phyloP scores from a whole-genome alignment of 2,888 invertebrate genomes.

The Agonopterix subpropinquella region DNA sequence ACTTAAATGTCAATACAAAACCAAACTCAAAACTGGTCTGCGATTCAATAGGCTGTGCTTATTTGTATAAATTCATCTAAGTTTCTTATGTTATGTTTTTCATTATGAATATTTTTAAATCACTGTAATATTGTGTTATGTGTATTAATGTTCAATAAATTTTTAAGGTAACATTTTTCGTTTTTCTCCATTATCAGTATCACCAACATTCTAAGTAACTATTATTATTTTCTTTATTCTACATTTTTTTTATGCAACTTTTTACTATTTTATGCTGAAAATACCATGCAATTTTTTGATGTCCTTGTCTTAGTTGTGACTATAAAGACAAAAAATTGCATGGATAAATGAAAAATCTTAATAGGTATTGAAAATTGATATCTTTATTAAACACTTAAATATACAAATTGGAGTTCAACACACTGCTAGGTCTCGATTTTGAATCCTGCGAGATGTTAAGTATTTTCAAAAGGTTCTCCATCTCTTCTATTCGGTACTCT shows the following conservation, averaged over 20 bases:
- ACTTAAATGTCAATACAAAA: conserved; percentile 11
- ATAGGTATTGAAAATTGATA: too few relatives aligned
- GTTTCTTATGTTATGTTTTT: conserved; percentile 40
- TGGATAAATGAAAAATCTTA: too few relatives aligned
- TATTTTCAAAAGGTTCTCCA: conserved; percentile 41
- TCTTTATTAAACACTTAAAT: conserved; percentile 31
- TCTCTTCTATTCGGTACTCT: conserved; percentile 40
- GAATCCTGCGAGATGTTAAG: conserved; percentile 33
- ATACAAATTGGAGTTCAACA: conserved; percentile 57
- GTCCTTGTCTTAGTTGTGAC: too few relatives aligned
- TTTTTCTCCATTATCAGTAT: too few relatives aligned
- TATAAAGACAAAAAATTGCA: too few relatives aligned
- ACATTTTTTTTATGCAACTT: too few relatives aligned
- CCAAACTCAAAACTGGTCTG: conserved; percentile 60
- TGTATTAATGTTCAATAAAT: conserved; percentile 54
- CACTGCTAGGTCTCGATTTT: conserved; percentile 25
- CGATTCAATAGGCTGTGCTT: conserved; percentile 73
- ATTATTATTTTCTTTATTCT: too few relatives aligned
- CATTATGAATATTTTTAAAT: conserved; percentile 29
- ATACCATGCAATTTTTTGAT: too few relatives aligned
- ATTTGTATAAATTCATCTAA: conserved; percentile 46
- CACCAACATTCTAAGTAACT: too few relatives aligned
- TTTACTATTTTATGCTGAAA: too few relatives aligned
- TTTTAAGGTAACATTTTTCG: conserved; percentile 6
- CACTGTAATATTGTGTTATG: conserved; percentile 40